Evolutionary conservation across 2,888 invertebrate species (phyloP).

Genomic region (Eretmocerus hayati): DNA sequence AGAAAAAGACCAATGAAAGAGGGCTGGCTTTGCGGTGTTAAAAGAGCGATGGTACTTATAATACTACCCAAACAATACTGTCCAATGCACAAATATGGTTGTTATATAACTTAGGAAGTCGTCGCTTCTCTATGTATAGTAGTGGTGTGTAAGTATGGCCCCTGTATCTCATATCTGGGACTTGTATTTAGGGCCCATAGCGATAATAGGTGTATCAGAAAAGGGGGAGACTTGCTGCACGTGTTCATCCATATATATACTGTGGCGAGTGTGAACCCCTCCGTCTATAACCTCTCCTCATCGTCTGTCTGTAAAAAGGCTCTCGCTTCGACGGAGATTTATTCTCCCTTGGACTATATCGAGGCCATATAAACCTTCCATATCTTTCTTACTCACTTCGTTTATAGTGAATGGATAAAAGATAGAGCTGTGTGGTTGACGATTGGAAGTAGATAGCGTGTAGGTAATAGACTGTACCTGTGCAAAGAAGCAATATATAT

Average conservation of each 20-base stretch:
- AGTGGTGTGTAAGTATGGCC: conserved; percentile 19
- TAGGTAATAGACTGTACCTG: no score
- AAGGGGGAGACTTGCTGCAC: conserved; percentile 1
- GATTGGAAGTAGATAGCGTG: no score
- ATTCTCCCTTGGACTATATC: conserved; percentile 8
- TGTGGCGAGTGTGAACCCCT: conserved; percentile 20
- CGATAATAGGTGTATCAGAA: conserved; percentile 38
- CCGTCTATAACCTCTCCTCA: neutral
- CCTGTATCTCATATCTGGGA: no score
- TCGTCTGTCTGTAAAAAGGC: conserved; percentile 31
- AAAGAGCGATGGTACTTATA: no score
- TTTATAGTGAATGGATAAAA: conserved; percentile 5
- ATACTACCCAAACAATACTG: conserved; percentile 45
- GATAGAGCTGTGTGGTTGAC: conserved; percentile 7
- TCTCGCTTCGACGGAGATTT: conserved; percentile 33
- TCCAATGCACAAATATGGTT: conserved; percentile 43
- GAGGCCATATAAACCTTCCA: neutral
- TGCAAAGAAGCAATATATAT: no score
- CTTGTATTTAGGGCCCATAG: no score
- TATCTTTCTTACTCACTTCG: no score
- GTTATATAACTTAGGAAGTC: conserved; percentile 34
- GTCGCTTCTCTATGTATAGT: no score
- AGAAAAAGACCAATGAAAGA: conserved; percentile 16
- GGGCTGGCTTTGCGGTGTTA: no score
- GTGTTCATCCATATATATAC: conserved; percentile 3